Evolutionary conservation across 2,888 invertebrate species (phyloP).

Genomic region (Eristalis tenax): DNA sequence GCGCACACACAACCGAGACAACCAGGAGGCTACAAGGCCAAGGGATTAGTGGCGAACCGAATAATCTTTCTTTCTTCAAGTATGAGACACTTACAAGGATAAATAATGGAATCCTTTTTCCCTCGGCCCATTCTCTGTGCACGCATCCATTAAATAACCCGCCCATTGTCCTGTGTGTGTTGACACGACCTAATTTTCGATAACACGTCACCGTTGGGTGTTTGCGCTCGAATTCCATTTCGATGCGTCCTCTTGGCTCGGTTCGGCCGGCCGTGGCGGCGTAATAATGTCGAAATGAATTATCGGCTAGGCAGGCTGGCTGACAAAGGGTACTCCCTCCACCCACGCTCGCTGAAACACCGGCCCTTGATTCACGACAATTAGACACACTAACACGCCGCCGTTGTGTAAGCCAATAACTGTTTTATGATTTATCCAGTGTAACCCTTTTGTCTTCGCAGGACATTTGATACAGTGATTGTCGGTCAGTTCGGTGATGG

Average conservation of each 20-base stretch:
- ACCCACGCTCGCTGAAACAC: not conserved
- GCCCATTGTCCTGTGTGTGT: constrained; percentile 66
- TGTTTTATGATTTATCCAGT: constrained; percentile 47
- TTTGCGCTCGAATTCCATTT: constrained; percentile 32
- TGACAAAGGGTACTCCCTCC: constrained; percentile 28
- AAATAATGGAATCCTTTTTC: constrained; percentile 69
- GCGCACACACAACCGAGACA: not conserved
- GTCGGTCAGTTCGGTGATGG: constrained; percentile 52
- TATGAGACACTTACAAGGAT: constrained; percentile 52
- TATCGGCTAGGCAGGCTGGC: constrained; percentile 19
- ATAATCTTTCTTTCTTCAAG: constrained; percentile 59
- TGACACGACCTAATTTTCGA: constrained; percentile 71
- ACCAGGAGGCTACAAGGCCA: constrained; percentile 32
- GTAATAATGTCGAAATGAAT: constrained; percentile 67
- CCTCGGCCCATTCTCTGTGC: constrained; percentile 49
- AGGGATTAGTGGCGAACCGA: constrained; percentile 67
- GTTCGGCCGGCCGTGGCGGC: not conserved
- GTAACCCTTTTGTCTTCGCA: constrained; percentile 60
- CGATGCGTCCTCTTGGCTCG: constrained; percentile 32
- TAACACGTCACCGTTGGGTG: constrained; percentile 40
- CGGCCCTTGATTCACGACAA: constrained; percentile 55
- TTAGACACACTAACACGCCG: constrained; percentile 41
- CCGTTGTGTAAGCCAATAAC: constrained; percentile 47
- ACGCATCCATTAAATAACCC: constrained; percentile 70
- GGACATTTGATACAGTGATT: constrained; percentile 64